Base-by-base conservation (phyloP, 2,888 invertebrate genomes). In the Synanthedon vespiformis region DNA sequence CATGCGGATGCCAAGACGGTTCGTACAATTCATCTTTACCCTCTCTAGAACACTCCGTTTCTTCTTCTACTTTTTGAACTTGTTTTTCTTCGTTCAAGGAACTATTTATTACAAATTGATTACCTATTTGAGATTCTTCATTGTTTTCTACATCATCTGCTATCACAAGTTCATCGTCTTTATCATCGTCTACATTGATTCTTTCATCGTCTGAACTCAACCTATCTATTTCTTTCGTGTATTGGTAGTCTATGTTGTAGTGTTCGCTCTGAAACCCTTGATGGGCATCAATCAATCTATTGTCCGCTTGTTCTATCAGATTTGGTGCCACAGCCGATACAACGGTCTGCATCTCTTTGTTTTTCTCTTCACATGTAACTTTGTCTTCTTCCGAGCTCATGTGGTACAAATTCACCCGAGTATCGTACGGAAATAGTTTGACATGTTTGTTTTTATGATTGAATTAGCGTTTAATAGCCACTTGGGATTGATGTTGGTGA, bases 1-100 rank as follows among this genome's bases (percentile, higher is more conserved):
- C 94, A 76, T 96, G 96, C 40, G 95, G 94, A 83, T 96, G 96
- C 96, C 96, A 96, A 44, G 94, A 81, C 1, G 72, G 77, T 59
- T 80, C 82, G 1, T 57, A 66, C 3, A 54, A 55, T 22, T 76
- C 74, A 16, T 73, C 69, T 5, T 13, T 44, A 11, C 44, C 51
- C 4, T 52, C 50, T 50, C n/a, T 54, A 48, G 14, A 44, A 44
- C n/a, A 13, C 58, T 62, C 58, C 14, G 56, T 55, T 44, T 55
- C 54, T 52, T 56, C 55, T 70, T 57, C 65, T 72, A 50, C 56
- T 11, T 53, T 56, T 54, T 57, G 57, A 52, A 51, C 57, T 52
- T 50, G 58, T n/a, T 57, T 27, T 40, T 40, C 59, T n/a, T 58
- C 27, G 40, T 40, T 40, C 50, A 48, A 22, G 2, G 12, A 16